These are phyloP conservation scores for Dipodomys ordii DNA, from an alignment of 2,113 vertebrate genomes.

Conservation along the genomic window DNA sequence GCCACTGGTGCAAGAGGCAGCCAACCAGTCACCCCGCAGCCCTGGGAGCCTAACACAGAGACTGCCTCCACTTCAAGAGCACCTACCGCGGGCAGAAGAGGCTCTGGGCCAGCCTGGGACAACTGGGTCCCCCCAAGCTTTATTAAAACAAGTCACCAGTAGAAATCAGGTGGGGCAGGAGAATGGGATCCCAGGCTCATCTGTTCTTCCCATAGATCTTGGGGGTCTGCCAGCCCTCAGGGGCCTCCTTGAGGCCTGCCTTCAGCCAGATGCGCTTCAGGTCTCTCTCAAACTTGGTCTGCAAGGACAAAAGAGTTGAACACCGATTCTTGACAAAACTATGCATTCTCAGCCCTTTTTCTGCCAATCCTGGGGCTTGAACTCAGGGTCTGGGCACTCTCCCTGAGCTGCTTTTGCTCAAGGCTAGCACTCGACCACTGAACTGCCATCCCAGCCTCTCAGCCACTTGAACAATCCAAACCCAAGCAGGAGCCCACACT, in stretches of 20 bases:
- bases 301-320: neutral
- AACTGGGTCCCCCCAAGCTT: neutral
- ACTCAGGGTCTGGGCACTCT: no score
- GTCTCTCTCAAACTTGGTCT: constrained; percentile 93
- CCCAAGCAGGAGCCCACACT: neutral
- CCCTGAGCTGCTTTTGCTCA: no score
- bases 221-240: constrained; percentile 92
- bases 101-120: no score
- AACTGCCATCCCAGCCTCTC: no score
- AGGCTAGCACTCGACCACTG: no score
- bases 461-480: neutral
- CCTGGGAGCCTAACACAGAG: neutral
- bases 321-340: neutral
- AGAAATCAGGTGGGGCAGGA: accelerated
- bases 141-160: constrained; percentile 12
- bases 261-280: constrained; percentile 91
- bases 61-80: neutral
- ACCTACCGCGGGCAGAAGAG: neutral
- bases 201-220: constrained; percentile 90
- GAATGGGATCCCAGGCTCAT: neutral
- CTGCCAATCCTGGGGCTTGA: no score
- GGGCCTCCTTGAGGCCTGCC: constrained; percentile 92
- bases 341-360: no score
- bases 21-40: neutral
- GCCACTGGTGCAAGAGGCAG: neutral